Conservation (phyloP, 2,113 vertebrate genomes). For the Diadophis punctatus region DNA sequence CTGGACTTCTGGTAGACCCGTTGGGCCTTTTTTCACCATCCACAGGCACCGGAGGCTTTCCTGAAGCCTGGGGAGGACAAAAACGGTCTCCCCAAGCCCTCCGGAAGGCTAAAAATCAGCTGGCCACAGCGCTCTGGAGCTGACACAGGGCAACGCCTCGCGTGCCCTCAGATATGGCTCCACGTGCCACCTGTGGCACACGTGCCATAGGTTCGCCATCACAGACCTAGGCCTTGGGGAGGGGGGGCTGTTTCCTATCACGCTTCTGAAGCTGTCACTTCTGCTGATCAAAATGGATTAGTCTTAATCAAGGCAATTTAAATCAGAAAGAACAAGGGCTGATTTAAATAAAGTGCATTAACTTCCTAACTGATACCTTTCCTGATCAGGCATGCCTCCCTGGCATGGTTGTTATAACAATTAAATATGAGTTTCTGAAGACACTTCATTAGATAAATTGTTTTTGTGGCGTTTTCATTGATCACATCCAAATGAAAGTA, state of each 20-base stretch:
- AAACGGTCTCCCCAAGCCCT: too few relatives aligned
- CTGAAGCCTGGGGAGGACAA: too few relatives aligned
- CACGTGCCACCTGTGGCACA: too few relatives aligned
- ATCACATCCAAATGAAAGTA: not conserved
- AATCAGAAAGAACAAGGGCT: not conserved
- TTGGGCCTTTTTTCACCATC: too few relatives aligned
- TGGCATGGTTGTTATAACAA: not conserved
- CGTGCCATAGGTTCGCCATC: too few relatives aligned
- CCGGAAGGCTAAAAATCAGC: too few relatives aligned
- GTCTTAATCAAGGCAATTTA: not conserved
- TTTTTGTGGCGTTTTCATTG: not conserved
- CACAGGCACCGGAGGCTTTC: too few relatives aligned
- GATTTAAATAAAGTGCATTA: not conserved
- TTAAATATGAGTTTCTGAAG: not conserved
- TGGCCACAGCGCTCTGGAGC: too few relatives aligned
- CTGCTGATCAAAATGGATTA: not conserved
- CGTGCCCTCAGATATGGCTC: too few relatives aligned
- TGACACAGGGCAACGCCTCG: too few relatives aligned
- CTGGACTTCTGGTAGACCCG: too few relatives aligned
- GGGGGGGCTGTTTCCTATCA: not conserved
- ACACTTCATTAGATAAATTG: not conserved
- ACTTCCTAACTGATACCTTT: not conserved
- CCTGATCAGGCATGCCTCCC: not conserved
- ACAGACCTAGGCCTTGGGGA: not conserved
- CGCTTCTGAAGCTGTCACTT: not conserved